Evolutionary conservation across 2,113 vertebrate genomes (phyloP).

Genomic region (Salvelinus fontinalis): DNA sequence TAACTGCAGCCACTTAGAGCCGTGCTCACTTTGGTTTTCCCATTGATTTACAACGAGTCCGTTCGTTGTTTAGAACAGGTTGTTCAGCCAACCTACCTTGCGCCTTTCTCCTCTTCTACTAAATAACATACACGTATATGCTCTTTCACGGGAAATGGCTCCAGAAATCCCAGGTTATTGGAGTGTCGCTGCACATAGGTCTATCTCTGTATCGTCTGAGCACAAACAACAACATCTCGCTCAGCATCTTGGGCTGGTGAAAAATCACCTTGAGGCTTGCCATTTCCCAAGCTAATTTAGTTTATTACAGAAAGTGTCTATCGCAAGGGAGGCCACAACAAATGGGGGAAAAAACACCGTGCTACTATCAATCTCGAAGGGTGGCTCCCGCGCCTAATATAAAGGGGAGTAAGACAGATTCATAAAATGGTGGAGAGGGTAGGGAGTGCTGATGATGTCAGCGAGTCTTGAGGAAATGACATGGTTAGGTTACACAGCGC

Average conservation of each 20-base stretch:
- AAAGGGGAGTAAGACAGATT: conserved; percentile 46
- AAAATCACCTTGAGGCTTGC: conserved; percentile 70
- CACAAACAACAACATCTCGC: conserved; percentile 34
- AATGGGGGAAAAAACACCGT: conserved; percentile 35
- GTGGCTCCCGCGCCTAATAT: conserved; percentile 29
- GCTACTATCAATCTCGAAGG: conserved; percentile 43
- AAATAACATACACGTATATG: neutral
- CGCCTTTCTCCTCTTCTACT: neutral
- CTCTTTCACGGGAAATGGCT: neutral
- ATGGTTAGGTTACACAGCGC: conserved; percentile 44
- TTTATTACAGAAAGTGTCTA: conserved; percentile 72
- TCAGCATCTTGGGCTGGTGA: conserved; percentile 51
- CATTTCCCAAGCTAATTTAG: conserved; percentile 73
- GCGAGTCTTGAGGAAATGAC: conserved; percentile 47
- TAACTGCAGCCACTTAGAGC: conserved; percentile 16
- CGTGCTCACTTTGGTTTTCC: conserved; percentile 5
- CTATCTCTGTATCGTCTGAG: neutral
- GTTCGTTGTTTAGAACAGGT: neutral
- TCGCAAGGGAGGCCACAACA: conserved; percentile 50
- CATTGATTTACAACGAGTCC: neutral
- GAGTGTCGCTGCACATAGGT: neutral
- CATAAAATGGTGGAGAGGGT: conserved; percentile 49
- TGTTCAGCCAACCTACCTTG: too few species aligned
- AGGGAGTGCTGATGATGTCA: conserved; percentile 30
- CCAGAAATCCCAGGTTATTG: neutral